Evolutionary conservation across 2,113 vertebrate species (phyloP).

Genomic region (Vulpes ferrilata): DNA sequence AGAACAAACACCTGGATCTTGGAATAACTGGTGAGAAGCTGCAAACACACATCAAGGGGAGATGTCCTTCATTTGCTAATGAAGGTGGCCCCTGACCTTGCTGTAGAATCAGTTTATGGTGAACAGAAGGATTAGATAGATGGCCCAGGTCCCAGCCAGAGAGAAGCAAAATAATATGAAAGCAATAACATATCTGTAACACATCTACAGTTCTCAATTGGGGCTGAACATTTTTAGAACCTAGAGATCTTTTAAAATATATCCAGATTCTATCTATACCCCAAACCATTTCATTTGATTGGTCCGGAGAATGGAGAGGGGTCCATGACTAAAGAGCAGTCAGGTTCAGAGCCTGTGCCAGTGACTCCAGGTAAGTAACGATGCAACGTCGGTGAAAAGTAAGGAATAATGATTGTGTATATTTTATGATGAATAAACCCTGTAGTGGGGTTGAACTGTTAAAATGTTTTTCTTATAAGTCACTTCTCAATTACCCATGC

Average conservation of each 20-base stretch:
- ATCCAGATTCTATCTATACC: background rate
- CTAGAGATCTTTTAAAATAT: background rate
- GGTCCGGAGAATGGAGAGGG: fast-evolving
- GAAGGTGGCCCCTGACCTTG: constrained; percentile 52
- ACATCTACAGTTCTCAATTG: background rate
- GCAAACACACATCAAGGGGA: constrained; percentile 34
- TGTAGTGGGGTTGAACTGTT: background rate
- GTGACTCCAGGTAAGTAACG: background rate
- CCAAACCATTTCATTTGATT: background rate
- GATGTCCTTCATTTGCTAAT: constrained; percentile 45
- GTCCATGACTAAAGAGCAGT: background rate
- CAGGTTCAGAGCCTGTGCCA: background rate
- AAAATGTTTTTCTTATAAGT: constrained; percentile 49
- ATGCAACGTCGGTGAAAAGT: background rate
- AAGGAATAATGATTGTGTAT: background rate
- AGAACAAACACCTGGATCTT: constrained; percentile 62
- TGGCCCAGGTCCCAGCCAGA: background rate
- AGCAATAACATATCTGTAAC: background rate
- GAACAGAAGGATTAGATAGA: constrained; percentile 48
- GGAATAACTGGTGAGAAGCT: constrained; percentile 12
- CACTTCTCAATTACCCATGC: constrained; percentile 43
- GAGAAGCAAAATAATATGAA: background rate
- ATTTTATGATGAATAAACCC: background rate
- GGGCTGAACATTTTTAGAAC: background rate
- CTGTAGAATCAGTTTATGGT: background rate